These are phyloP conservation scores for Triplophysa tibetana DNA, from an alignment of 2,113 vertebrate species.

Conservation along the genomic window DNA sequence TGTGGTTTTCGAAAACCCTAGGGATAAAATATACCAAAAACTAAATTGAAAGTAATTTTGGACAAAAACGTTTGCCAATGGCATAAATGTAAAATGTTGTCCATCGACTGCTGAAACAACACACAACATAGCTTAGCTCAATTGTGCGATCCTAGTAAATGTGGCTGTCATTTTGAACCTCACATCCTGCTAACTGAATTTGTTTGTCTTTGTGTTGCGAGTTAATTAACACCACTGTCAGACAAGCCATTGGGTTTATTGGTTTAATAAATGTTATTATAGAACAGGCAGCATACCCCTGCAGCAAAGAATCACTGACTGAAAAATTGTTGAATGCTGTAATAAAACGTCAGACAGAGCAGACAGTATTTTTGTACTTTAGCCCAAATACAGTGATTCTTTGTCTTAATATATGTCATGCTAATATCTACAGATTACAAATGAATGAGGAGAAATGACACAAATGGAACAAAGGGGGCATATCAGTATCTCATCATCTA, in stretches of 20 bases:
- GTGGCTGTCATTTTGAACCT: too few species aligned
- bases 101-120: too few species aligned
- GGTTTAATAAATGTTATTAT: not conserved
- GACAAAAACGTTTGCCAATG: too few species aligned
- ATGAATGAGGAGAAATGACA: slow-evolving; percentile 17
- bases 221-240: too few species aligned
- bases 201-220: too few species aligned
- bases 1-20: too few species aligned
- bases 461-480: slow-evolving; percentile 2
- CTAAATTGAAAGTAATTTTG: too few species aligned
- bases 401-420: not conserved
- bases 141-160: too few species aligned
- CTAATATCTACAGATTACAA: not conserved
- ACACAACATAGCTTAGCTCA: too few species aligned
- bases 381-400: slow-evolving; percentile 2
- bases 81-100: too few species aligned
- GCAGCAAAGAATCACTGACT: not conserved
- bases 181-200: too few species aligned
- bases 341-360: not conserved
- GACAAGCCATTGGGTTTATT: not conserved
- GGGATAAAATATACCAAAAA: too few species aligned
- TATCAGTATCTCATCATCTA: slow-evolving; percentile 14
- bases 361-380: slow-evolving; percentile 6
- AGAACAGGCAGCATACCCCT: not conserved
- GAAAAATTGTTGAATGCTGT: not conserved